Evolutionary conservation across 2,797 vertebrate genomes (phyloP), one percentile per base, ranked within the genome.

Genomic region (Melanotaenia maccullochi): DNA sequence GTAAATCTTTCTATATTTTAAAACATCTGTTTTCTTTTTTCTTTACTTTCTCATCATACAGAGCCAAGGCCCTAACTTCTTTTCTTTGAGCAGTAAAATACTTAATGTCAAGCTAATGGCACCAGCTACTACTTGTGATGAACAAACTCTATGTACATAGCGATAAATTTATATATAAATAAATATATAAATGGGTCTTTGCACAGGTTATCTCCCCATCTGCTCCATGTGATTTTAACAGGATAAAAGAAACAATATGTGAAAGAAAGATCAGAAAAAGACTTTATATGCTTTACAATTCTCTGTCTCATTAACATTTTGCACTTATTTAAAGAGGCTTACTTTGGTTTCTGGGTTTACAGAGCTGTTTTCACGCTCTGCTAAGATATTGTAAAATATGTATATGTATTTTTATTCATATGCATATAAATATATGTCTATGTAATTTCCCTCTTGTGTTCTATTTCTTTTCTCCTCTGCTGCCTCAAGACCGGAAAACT

Each of bases 401-500:
- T 94, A 94, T 92, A 94, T 95, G 94, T 94, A 93, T 94, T 95
- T 95, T 94, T 94, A 94, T 93, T 94, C 92, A 94, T 95, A 95
- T 94, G 92, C 92, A 93, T 94, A 94, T 94, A 95, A 95, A 95
- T 95, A 94, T 95, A 95, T 93, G 94, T 95, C 94, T 94, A 94
- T 93, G 93, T 95, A 93, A 90, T 92, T 91, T 84, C 85, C 47
- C 73, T 79, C 67, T 67, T 82, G 85, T 90, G 80, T 86, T 68
- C 55, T 75, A 62, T 81, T 81, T 90, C 81, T 35, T 66, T 70
- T 3, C 18, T 57, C 73, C n/a, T 55, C 40, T 64, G 5, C 5
- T 12, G 22, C 44, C 13, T 68, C 60, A 61, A 72, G 28, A 65
- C 63, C 44, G 30, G 3, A 65, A 60, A 64, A 28, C 9, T 6